Conservation (phyloP, 2,888 invertebrate genomes). For the Galeruca laticollis region DNA sequence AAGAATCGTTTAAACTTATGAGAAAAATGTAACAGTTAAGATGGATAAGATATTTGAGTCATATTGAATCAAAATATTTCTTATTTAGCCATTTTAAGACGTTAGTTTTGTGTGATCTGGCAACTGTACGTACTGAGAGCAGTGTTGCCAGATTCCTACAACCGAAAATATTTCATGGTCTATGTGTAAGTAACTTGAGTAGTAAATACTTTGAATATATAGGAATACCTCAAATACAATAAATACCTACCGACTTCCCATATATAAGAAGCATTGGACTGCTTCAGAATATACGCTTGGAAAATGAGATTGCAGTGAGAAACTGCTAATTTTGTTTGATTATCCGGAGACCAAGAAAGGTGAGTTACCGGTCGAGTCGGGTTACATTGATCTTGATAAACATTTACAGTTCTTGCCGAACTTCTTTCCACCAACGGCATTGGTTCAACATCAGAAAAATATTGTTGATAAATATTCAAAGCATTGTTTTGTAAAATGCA, state of each 20-base stretch:
- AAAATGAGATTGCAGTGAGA: constrained; percentile 88
- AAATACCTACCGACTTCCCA: constrained; percentile 91
- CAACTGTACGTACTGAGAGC: no score
- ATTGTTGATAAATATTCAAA: constrained; percentile 91
- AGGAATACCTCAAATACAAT: no score
- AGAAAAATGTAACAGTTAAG: no score
- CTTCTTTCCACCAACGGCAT: constrained; percentile 79
- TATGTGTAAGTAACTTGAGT: no score
- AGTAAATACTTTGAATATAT: no score
- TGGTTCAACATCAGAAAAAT: constrained; percentile 82
- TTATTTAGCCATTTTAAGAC: no score
- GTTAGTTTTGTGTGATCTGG: no score
- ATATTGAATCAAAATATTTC: no score
- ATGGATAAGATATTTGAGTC: no score
- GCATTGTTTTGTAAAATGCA: constrained; percentile 94
- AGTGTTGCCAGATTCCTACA: no score
- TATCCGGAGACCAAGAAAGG: constrained; percentile 92
- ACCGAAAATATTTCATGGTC: no score
- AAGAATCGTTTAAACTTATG: no score
- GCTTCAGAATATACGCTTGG: constrained; percentile 74
- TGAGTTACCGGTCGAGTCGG: constrained; percentile 80
- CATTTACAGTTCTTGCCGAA: constrained; percentile 85
- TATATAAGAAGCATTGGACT: constrained; percentile 82
- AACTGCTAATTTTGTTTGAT: constrained; percentile 84
- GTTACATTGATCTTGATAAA: constrained; percentile 83